Evolutionary conservation across 2,888 invertebrate species (phyloP).

Genomic region (Pseudoips prasinana): DNA sequence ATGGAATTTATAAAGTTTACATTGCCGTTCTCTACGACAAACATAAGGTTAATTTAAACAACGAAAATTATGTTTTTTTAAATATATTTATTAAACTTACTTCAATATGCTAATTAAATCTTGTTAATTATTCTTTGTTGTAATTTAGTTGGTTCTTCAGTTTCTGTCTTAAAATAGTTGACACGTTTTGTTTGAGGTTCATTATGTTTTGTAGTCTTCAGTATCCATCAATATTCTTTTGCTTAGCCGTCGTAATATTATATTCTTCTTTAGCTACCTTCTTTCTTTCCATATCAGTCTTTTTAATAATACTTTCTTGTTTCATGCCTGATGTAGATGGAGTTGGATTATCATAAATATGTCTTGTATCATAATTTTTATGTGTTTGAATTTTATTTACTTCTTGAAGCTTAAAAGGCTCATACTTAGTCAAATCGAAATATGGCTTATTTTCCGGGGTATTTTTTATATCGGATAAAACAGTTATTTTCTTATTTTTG

Average conservation of each 20-base stretch:
- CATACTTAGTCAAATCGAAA: slow-evolving; percentile 4
- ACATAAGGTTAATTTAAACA: too few relatives aligned
- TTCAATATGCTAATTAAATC: too few relatives aligned
- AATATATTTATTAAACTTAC: too few relatives aligned
- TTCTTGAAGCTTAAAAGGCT: slow-evolving; percentile 2
- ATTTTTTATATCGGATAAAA: slow-evolving; percentile 7
- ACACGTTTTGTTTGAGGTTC: too few relatives aligned
- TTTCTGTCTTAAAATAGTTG: too few relatives aligned
- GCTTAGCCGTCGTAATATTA: not conserved
- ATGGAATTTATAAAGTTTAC: too few relatives aligned
- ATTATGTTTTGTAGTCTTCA: too few relatives aligned
- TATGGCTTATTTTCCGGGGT: slow-evolving; percentile 3
- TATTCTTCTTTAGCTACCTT: not conserved
- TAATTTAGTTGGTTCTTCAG: too few relatives aligned
- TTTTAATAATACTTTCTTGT: slow-evolving; percentile 1
- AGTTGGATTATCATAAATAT: slow-evolving; percentile 3
- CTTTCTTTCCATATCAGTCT: not conserved
- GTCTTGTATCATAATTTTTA: slow-evolving; percentile 2
- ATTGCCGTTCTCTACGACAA: too few relatives aligned
- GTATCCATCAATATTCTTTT: slow-evolving; percentile 1
- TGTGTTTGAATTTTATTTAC: slow-evolving; percentile 4
- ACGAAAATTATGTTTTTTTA: too few relatives aligned
- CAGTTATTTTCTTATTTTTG: slow-evolving; percentile 2
- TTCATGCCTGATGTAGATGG: slow-evolving; percentile 1
- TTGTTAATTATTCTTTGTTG: too few relatives aligned